Evolutionary conservation across 2,888 invertebrate genomes (phyloP).

Genomic region (Crepidodera aurea): DNA sequence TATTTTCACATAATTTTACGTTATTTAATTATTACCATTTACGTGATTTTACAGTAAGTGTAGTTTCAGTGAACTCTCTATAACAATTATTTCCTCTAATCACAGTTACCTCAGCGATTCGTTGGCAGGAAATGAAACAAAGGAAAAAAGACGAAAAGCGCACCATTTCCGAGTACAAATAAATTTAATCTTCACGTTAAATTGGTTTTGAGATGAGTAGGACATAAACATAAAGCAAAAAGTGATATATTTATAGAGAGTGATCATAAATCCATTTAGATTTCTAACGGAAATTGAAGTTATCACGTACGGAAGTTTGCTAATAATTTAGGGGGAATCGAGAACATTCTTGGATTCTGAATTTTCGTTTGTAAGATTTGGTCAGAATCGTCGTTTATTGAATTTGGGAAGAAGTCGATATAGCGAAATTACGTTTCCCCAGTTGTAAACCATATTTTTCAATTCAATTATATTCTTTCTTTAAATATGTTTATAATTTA

Average conservation of each 20-base stretch:
- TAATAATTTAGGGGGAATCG: conserved; percentile 38
- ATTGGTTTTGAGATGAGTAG: not conserved
- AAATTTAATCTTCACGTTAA: conserved; percentile 10
- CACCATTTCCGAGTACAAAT: not conserved
- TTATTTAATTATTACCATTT: too few species aligned
- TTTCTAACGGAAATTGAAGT: conserved; percentile 42
- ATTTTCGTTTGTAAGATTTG: conserved; percentile 12
- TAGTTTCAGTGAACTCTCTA: not conserved
- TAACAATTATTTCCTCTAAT: not conserved
- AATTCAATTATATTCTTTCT: too few species aligned
- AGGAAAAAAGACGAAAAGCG: not conserved
- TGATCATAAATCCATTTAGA: conserved; percentile 38
- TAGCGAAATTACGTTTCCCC: too few species aligned
- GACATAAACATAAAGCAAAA: conserved; percentile 9
- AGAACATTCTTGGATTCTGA: conserved; percentile 17
- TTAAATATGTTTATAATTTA: too few species aligned
- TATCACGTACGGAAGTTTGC: conserved; percentile 41
- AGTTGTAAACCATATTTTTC: too few species aligned
- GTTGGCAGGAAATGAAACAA: not conserved
- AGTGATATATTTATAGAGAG: conserved; percentile 31
- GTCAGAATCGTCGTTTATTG: conserved; percentile 22
- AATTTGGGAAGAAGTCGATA: too few species aligned
- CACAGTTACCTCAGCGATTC: not conserved
- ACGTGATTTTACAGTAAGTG: too few species aligned
- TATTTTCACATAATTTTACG: too few species aligned